phyloP scores from a whole-genome alignment of 2,797 vertebrate genomes.

The Scyliorhinus canicula region DNA sequence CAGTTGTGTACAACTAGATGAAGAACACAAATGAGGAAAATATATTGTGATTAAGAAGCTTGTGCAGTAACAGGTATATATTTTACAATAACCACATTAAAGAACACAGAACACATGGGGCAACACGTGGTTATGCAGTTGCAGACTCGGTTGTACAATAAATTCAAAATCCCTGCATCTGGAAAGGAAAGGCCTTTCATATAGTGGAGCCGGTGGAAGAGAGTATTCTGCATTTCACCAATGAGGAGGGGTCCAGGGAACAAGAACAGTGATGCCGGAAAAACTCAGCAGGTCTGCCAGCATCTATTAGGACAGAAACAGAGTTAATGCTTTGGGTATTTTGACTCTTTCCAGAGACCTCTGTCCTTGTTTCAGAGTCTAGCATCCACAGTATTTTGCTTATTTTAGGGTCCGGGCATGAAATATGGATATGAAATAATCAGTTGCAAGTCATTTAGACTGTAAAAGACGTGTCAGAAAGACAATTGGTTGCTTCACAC shows the following conservation, averaged over 20 bases:
- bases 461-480: background rate
- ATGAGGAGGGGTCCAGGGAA: background rate
- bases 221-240: background rate
- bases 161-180: background rate
- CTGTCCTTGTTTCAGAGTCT: no score
- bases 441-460: background rate
- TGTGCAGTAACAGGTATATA: background rate
- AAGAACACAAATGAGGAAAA: background rate
- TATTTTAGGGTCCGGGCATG: no score
- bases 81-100: background rate
- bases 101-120: constrained; percentile 2
- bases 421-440: no score
- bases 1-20: background rate
- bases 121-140: no score
- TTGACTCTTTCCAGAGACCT: no score
- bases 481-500: background rate
- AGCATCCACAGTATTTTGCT: no score
- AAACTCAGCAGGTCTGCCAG: no score
- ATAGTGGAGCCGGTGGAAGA: background rate
- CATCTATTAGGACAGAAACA: no score
- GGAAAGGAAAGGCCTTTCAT: background rate
- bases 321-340: no score
- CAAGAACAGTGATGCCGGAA: no score
- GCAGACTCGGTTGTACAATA: background rate
- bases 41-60: background rate